Conservation (phyloP, 2,888 invertebrate genomes). For the Melanostoma scalare region DNA sequence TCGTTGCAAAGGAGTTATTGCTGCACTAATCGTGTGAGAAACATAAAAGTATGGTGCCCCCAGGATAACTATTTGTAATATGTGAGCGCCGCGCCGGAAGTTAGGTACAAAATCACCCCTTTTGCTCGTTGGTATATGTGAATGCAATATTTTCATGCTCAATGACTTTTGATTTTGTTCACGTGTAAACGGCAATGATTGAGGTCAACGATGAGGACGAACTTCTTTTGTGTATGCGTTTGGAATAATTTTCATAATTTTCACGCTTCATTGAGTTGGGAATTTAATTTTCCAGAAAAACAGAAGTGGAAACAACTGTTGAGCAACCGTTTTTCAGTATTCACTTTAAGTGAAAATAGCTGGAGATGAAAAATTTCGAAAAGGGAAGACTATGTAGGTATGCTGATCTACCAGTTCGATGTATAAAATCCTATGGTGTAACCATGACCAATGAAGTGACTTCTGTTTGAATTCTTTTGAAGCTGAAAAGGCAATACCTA, state of each 20-base stretch:
- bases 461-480: no score
- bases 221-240: background rate
- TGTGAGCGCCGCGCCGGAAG: constrained; percentile 37
- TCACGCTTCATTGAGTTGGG: constrained; percentile 29
- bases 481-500: no score
- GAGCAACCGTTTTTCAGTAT: no score
- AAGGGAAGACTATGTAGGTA: no score
- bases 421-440: no score
- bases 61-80: constrained; percentile 40
- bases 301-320: no score
- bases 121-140: constrained; percentile 11
- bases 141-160: constrained; percentile 61
- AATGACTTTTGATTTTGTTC: constrained; percentile 65
- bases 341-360: no score
- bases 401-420: no score
- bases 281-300: constrained; percentile 2
- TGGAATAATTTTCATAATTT: constrained; percentile 21
- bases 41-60: constrained; percentile 37
- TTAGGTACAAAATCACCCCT: constrained; percentile 15
- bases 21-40: constrained; percentile 46
- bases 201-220: constrained; percentile 23
- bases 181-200: constrained; percentile 7
- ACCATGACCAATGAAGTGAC: no score
- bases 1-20: constrained; percentile 11
- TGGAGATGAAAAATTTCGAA: no score